Evolutionary conservation across 2,797 vertebrate species (phyloP).

Genomic region (Nasua narica): DNA sequence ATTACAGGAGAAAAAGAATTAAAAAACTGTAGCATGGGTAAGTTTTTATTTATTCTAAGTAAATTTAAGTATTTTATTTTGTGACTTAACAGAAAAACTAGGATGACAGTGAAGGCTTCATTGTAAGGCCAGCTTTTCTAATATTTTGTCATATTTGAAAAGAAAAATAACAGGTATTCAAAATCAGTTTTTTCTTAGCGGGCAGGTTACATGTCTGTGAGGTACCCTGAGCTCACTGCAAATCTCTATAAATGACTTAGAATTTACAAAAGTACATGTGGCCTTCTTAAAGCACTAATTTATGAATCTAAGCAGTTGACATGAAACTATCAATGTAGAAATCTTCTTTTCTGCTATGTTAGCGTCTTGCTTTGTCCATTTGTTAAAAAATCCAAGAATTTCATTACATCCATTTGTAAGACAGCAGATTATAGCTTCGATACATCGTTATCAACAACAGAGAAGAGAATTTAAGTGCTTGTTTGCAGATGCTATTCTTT

Average conservation of each 20-base stretch:
- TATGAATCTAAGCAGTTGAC: background rate
- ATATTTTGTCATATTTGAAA: slow-evolving; percentile 61
- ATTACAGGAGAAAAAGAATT: background rate
- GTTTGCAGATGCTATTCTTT: background rate
- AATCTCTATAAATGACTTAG: background rate
- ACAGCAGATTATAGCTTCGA: background rate
- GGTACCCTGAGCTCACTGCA: background rate
- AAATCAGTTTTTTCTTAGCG: background rate
- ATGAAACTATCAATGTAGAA: background rate
- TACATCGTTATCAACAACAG: background rate
- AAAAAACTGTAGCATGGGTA: background rate
- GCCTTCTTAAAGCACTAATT: background rate
- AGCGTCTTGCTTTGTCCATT: background rate
- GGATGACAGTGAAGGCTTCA: slow-evolving; percentile 8
- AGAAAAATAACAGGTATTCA: slow-evolving; percentile 54
- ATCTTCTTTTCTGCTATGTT: background rate
- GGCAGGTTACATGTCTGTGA: background rate
- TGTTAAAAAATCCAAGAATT: slow-evolving; percentile 1
- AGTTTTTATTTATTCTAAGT: background rate
- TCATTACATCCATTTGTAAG: background rate
- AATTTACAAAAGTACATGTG: background rate
- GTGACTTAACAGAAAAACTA: background rate
- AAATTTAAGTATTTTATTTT: slow-evolving; percentile 31
- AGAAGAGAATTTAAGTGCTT: background rate
- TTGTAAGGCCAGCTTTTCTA: slow-evolving; percentile 1